These are phyloP conservation scores for Pediacus dermestoides DNA, from an alignment of 2,888 invertebrate species.

Conservation along the genomic window DNA sequence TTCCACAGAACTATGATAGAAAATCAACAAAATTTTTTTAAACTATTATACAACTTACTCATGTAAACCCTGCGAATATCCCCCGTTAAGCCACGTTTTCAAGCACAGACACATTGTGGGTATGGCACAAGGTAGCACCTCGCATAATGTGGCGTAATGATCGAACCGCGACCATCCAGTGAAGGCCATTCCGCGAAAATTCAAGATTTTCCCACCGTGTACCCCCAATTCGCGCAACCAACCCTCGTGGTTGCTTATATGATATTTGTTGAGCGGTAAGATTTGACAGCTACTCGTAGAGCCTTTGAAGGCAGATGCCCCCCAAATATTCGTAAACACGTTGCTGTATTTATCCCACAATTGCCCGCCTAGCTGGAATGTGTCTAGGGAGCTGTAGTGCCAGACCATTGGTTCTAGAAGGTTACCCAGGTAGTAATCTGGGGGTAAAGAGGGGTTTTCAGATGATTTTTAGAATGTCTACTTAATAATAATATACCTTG, in stretches of 20 bases:
- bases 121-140: constrained; percentile 61
- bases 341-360: constrained; percentile 64
- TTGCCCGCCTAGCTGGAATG: constrained; percentile 52
- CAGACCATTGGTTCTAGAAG: constrained; percentile 67
- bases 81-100: constrained; percentile 53
- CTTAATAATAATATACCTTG: constrained; percentile 50
- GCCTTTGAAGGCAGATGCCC: constrained; percentile 81
- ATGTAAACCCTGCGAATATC: constrained; percentile 50
- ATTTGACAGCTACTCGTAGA: constrained; percentile 72
- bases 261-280: constrained; percentile 64
- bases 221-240: constrained; percentile 61
- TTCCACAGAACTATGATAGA: constrained; percentile 34
- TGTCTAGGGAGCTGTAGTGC: constrained; percentile 60
- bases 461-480: neutral
- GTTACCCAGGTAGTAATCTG: constrained; percentile 59
- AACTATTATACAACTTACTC: constrained; percentile 37
- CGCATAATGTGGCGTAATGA: constrained; percentile 70
- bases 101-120: constrained; percentile 63
- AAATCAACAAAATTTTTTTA: neutral
- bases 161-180: constrained; percentile 79
- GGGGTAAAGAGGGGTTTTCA: constrained; percentile 15
- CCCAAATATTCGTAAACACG: constrained; percentile 71
- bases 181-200: constrained; percentile 62
- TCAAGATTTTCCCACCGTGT: constrained; percentile 52
- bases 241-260: constrained; percentile 71